phyloP scores from a whole-genome alignment of 2,113 vertebrate genomes.

The Eira barbara region DNA sequence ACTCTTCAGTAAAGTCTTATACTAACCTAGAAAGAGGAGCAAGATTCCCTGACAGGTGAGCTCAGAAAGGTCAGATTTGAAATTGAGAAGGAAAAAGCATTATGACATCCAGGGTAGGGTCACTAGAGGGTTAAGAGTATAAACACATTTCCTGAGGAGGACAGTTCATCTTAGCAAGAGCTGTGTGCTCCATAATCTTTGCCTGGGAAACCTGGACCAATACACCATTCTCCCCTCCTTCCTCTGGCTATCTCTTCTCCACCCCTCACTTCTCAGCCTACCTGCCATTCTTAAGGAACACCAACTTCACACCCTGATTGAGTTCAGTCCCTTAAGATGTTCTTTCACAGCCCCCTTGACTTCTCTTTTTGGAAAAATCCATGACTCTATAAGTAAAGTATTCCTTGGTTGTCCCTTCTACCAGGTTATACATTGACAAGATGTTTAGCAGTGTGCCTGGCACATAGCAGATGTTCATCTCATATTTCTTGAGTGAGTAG shows the following conservation, averaged over 20 bases:
- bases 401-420: not conserved
- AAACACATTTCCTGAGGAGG: not conserved
- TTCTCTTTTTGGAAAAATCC: not conserved
- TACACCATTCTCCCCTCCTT: rapidly evolving
- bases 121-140: not conserved
- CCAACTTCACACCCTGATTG: not conserved
- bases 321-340: rapidly evolving
- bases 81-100: not conserved
- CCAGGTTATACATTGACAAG: not conserved
- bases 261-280: not conserved
- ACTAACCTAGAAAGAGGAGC: not conserved
- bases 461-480: not conserved
- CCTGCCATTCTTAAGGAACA: not conserved
- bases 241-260: not conserved
- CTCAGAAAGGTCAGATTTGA: conserved; percentile 3
- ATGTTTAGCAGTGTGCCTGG: not conserved
- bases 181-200: not conserved
- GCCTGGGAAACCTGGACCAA: not conserved
- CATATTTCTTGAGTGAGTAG: not conserved
- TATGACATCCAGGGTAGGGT: not conserved
- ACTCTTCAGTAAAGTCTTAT: conserved; percentile 14
- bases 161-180: not conserved
- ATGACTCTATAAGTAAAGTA: not conserved
- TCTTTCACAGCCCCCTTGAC: not conserved
- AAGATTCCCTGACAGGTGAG: not conserved